Base-by-base conservation (phyloP, 2,888 invertebrate species). In the Orthonevra nobilis region DNA sequence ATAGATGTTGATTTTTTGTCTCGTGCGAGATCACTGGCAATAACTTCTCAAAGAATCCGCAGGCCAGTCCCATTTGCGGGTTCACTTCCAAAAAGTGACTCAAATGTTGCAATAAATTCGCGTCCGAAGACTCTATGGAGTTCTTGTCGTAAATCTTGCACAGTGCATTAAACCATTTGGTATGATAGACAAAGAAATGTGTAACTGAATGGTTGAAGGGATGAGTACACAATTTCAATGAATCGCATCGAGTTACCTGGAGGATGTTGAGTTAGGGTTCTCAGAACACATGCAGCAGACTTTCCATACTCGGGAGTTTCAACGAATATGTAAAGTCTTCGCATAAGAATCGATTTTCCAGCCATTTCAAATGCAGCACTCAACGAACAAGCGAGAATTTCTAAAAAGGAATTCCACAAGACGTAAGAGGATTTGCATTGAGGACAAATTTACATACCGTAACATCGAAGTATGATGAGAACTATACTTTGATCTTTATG, bases 1-100 rank as follows among this genome's bases (percentile, higher is more conserved):
- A 74, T 75, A 84, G 72, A n/a, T 83, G 75, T 42, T 75, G 75
- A 7, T 40, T 15, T 0, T 19, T 1, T n/a, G 75, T 58, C 6
- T 70, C 70, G 1, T 81, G 54, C 0, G 28, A 2, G n/a, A 87
- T 84, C 19, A 87, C 81, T 2, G 32, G 12, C 2, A 84, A 73
- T 1, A 88, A 61, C n/a, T 86, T 36, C 52, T 86, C 85, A 46
- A 88, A 88, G 60, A 86, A 84, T 0, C 86, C 87, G 17, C 81
- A 9, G 6, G 84, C 63, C 4, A 88, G 82, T n/a, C 83, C 87
- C 60, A 79, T 66, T 3, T 83, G 81, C 0, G 88, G 88, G 0
- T 64, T 58, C 2, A 84, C 5, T 48, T 86, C 84, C 28, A 88
- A 64, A 36, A 88, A 81, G 63, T 86, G 83, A 2, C 84, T 82